phyloP scores from a whole-genome alignment of 2,797 vertebrate genomes.

The Platyrinchus mystaceus region DNA sequence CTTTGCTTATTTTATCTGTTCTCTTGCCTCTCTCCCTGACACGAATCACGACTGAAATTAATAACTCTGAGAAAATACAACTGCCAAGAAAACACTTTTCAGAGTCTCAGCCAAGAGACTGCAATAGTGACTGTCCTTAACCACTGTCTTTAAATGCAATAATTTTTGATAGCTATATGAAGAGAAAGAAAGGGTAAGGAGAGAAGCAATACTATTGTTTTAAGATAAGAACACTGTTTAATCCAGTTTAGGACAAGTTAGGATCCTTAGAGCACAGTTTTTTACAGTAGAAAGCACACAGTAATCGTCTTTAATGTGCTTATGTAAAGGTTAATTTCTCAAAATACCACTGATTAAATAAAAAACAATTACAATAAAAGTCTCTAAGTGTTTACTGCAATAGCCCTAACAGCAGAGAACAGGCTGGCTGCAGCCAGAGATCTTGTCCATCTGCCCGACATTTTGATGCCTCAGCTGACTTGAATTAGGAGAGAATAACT shows the following conservation, averaged over 20 bases:
- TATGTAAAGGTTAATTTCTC: not conserved
- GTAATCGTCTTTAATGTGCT: not conserved
- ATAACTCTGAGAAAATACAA: not conserved
- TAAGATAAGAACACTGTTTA: not conserved
- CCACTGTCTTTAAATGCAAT: not conserved
- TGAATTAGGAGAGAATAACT: constrained; percentile 63
- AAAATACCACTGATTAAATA: not conserved
- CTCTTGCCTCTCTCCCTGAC: accelerated
- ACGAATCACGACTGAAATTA: accelerated
- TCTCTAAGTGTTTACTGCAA: not conserved
- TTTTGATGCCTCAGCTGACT: constrained; percentile 61
- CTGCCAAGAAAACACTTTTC: not conserved
- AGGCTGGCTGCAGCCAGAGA: not conserved
- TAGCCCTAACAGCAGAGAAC: not conserved
- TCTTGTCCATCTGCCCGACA: constrained; percentile 41
- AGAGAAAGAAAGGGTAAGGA: not conserved
- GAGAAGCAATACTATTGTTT: not conserved
- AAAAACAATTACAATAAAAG: not conserved
- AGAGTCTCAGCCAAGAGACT: not conserved
- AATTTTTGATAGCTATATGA: not conserved
- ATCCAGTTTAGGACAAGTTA: not conserved
- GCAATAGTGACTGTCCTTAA: not conserved
- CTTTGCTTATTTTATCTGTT: not conserved
- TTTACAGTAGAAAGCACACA: not conserved
- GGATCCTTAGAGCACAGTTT: not conserved